phyloP scores from a whole-genome alignment of 2,888 invertebrate genomes.

The Camponotus fellah region DNA sequence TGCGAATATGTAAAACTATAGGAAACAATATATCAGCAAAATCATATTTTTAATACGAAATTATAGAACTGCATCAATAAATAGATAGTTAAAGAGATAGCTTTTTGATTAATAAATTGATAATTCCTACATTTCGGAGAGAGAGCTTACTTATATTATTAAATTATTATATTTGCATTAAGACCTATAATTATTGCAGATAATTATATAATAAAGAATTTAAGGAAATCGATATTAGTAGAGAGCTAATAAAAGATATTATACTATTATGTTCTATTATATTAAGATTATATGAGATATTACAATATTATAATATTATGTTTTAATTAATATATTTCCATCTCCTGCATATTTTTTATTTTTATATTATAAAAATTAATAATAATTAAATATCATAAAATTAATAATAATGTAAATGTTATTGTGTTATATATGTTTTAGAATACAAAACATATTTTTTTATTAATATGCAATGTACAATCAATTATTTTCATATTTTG shows the following conservation, averaged over 20 bases:
- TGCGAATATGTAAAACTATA: not conserved
- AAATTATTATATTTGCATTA: not conserved
- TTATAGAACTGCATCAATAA: not conserved
- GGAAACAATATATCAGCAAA: not conserved
- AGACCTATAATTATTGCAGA: not conserved
- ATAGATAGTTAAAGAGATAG: not conserved
- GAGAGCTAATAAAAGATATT: not conserved
- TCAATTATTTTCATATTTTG: not conserved
- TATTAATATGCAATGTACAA: slow-evolving; percentile 2
- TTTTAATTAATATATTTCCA: not conserved
- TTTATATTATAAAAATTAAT: not conserved
- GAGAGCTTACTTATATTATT: not conserved
- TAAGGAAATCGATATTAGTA: not conserved
- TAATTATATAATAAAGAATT: slow-evolving; percentile 18
- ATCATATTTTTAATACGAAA: not conserved
- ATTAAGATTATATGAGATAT: no score
- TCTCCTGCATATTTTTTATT: not conserved
- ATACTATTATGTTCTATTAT: not conserved
- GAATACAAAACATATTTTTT: not conserved
- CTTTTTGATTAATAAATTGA: not conserved
- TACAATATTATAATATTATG: not conserved
- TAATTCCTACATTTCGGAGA: not conserved
- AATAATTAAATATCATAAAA: slow-evolving; percentile 5
- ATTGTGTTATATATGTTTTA: not conserved
- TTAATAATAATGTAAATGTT: not conserved